A percentile compares a stretch with the other conserved stretches of the same genome.
phyloP scores from a whole-genome alignment of 2,888 invertebrate genomes.

The Drosophila birchii region DNA sequence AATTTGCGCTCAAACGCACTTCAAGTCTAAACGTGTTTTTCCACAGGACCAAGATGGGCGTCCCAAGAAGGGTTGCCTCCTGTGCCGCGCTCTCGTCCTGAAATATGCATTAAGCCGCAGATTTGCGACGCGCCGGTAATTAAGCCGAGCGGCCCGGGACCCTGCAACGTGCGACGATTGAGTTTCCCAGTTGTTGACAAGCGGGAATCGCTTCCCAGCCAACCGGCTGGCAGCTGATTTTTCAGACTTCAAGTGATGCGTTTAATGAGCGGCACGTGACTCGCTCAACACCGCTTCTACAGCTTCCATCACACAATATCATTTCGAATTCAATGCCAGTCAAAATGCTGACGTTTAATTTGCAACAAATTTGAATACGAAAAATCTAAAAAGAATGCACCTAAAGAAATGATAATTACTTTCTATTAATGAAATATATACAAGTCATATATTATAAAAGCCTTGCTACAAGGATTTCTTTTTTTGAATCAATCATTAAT shows the following conservation, averaged over 20 bases:
- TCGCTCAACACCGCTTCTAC: constrained; percentile 11
- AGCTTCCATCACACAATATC: constrained; percentile 20
- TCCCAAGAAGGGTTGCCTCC: constrained; percentile 62
- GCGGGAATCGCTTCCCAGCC: constrained; percentile 23
- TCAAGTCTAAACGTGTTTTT: constrained; percentile 77
- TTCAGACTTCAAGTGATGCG: constrained; percentile 78
- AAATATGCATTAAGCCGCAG: constrained; percentile 76
- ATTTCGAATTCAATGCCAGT: constrained; percentile 30
- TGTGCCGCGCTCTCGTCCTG: constrained; percentile 34
- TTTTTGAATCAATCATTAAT: background rate
- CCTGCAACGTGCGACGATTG: constrained; percentile 46
- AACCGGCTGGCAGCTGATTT: constrained; percentile 51
- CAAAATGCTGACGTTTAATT: constrained; percentile 40
- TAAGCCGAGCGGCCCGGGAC: constrained; percentile 55
- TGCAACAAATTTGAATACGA: constrained; percentile 32
- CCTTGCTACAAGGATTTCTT: rapidly evolving
- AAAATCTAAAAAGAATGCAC: no score
- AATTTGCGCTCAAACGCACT: constrained; percentile 83
- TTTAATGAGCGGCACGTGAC: constrained; percentile 83
- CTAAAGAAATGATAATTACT: background rate
- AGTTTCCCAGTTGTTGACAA: constrained; percentile 49
- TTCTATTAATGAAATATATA: background rate
- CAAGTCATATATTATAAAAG: no score
- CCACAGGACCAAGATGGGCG: constrained; percentile 42
- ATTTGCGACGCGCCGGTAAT: constrained; percentile 73